A percentile compares a stretch with the other conserved stretches of the same genome.
phyloP scores from a whole-genome alignment of 2,113 vertebrate genomes.

The Cricetomys ansorgei region DNA sequence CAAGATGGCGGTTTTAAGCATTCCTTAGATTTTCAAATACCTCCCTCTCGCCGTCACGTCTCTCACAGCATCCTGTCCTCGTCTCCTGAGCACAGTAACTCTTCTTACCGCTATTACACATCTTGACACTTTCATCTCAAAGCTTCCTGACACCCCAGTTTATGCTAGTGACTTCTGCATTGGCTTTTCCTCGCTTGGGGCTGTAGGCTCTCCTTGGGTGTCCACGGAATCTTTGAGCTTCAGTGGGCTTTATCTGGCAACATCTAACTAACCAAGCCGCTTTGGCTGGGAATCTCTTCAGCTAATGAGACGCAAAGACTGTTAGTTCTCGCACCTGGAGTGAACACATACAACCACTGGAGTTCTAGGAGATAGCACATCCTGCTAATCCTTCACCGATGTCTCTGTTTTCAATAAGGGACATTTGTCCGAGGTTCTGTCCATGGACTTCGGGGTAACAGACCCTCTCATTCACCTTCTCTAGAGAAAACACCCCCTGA shows the following conservation, averaged over 20 bases:
- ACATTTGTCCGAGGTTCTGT: neutral
- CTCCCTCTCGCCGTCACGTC: neutral
- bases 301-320: neutral
- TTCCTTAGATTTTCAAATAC: neutral
- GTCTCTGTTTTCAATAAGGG: neutral
- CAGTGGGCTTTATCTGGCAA: neutral
- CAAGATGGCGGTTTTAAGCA: neutral
- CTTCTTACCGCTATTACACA: no score
- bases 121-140: neutral
- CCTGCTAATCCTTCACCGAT: neutral
- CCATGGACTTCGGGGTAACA: neutral
- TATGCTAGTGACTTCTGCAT: neutral
- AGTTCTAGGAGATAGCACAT: neutral
- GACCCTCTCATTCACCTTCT: neutral
- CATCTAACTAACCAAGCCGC: neutral
- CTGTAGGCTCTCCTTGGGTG: neutral
- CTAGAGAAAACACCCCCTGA: neutral
- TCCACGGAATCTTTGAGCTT: neutral
- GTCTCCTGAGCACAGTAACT: neutral
- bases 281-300: neutral
- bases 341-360: fast-evolving
- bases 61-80: neutral
- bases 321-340: fast-evolving
- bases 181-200: neutral
- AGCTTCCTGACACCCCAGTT: neutral